Conservation (phyloP, 2,888 invertebrate genomes). For the Drosophila mettleri region DNA sequence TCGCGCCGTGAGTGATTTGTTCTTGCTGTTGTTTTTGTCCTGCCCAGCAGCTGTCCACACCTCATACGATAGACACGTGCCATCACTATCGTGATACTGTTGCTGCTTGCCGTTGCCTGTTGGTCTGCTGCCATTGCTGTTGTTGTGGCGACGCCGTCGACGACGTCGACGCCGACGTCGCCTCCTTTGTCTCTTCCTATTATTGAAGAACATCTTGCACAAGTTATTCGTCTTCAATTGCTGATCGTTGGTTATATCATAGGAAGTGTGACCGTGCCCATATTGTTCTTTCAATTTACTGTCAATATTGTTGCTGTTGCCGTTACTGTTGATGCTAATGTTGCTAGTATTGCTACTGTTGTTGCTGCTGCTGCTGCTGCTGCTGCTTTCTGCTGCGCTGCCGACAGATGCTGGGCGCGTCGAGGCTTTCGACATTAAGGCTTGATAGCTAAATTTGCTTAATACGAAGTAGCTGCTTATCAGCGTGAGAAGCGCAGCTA, state of each 20-base stretch:
- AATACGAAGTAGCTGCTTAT: slow-evolving; percentile 42
- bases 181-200: slow-evolving; percentile 61
- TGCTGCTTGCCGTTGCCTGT: slow-evolving; percentile 21
- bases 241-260: slow-evolving; percentile 69
- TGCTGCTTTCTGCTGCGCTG: background rate
- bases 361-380: background rate
- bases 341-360: background rate
- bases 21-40: slow-evolving; percentile 7
- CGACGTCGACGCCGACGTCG: slow-evolving; percentile 62
- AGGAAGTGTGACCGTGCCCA: slow-evolving; percentile 48
- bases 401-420: background rate
- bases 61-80: slow-evolving; percentile 35
- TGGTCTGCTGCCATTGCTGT: slow-evolving; percentile 24
- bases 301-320: slow-evolving; percentile 9
- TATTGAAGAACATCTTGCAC: slow-evolving; percentile 69
- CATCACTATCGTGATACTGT: slow-evolving; percentile 19
- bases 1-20: background rate
- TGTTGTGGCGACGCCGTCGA: slow-evolving; percentile 55
- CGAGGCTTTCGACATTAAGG: background rate
- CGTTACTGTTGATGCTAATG: background rate
- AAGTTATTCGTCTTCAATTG: slow-evolving; percentile 70
- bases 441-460: slow-evolving; percentile 12
- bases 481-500: slow-evolving; percentile 36
- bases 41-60: slow-evolving; percentile 47
- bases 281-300: slow-evolving; percentile 45